Evolutionary conservation across 2,113 vertebrate species (phyloP).

Genomic region (Cacatua alba): DNA sequence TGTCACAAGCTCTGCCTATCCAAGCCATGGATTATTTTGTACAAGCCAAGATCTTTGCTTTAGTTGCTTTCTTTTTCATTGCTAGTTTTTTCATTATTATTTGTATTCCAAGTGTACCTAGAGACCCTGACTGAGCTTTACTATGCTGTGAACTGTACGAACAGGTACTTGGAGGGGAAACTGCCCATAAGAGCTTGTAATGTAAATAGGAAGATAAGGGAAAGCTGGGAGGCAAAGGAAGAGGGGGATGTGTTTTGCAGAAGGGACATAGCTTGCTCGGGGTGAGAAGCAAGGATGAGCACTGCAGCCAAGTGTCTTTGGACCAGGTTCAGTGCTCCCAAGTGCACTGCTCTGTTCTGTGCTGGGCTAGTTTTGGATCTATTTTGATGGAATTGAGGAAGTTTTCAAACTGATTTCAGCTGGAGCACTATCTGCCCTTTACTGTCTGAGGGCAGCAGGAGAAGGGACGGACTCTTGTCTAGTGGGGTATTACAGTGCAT

Average conservation of each 20-base stretch:
- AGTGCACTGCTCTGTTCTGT: not conserved
- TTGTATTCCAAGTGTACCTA: not conserved
- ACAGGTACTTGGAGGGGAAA: not conserved
- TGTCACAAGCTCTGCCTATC: not conserved
- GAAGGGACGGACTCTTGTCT: not conserved
- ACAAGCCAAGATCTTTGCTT: not conserved
- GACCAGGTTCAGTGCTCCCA: not conserved
- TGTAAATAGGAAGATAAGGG: not conserved
- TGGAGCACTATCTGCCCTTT: not conserved
- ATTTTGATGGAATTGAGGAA: not conserved
- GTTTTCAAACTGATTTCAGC: not conserved
- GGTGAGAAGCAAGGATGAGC: not conserved
- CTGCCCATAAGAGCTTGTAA: not conserved
- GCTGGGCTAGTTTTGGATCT: not conserved
- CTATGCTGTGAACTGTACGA: not conserved
- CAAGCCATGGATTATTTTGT: not conserved
- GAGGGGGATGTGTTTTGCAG: not conserved
- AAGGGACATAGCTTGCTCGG: not conserved
- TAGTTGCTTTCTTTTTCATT: not conserved
- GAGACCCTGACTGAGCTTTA: not conserved
- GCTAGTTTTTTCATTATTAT: not conserved
- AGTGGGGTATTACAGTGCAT: not conserved
- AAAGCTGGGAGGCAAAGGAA: not conserved
- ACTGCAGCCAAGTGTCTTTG: not conserved
- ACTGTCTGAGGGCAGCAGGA: not conserved